Base-by-base conservation (phyloP, 2,797 vertebrate species). In the Rhodeus uyekii region DNA sequence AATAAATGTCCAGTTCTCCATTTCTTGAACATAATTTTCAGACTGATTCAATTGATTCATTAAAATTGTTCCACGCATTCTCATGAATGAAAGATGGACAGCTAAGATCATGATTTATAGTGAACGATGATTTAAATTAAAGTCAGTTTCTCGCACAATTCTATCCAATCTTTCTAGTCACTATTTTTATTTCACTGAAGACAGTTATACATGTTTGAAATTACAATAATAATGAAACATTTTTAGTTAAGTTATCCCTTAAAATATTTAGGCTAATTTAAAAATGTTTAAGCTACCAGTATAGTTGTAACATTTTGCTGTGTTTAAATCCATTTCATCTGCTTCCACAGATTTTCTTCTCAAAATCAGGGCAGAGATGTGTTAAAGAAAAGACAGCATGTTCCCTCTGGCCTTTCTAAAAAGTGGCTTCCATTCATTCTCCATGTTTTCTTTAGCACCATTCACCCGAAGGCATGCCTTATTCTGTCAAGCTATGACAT, bases 401-500 rank as follows among this genome's bases (percentile, higher is more conserved):
- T 29, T 67, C 44, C 32, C 32, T 29, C 44, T 29, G 34, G 76
- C 22, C 32, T 36, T 78, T 36, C 14, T 53, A 13, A 63, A 16
- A 58, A 79, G 50, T 76, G 24, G 6, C 44, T 73, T 65, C 46
- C 72, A 44, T 36, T 67, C 29, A 19, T 61, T 55, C 69, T 76
- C 36, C 44, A 9, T 79, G 60, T 71, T 84, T 76, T 81, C 58
- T 75, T 87, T 76, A 74, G 18, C 2, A 34, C 64, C 50, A 27
- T 32, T 68, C 75, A 76, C 39, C 39, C 14, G 29, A 68, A 50
- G 24, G 44, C 80, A 13, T 72, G 46, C 80, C 82, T 87, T 88
- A 83, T 87, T 84, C 72, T 42, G 68, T 63, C 61, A 84, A 69
- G 65, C 46, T 68, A 61, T 76, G 78, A 76, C 83, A 86, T 81